Evolutionary conservation across 1,140 invertebrate genomes (phyloP).

Genomic region (Trissolcus basalis): DNA sequence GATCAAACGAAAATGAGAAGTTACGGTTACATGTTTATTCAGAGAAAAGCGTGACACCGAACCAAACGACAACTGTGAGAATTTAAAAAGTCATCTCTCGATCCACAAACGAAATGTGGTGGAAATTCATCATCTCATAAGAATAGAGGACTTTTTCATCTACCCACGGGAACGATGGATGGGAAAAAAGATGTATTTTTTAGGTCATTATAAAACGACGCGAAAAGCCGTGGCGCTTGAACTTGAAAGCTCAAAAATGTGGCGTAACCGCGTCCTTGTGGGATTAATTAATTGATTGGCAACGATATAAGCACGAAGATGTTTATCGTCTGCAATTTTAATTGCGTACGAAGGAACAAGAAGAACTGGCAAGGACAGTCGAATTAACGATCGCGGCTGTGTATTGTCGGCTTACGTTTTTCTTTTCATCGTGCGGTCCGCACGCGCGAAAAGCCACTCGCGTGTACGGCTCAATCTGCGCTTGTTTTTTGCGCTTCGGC

Average conservation of each 20-base stretch:
- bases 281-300: conserved; percentile 13
- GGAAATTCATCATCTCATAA: too few relatives aligned
- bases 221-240: background rate
- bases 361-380: conserved; percentile 7
- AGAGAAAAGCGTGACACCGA: conserved; percentile 10
- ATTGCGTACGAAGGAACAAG: conserved; percentile 11
- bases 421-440: conserved; percentile 49
- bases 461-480: conserved; percentile 56
- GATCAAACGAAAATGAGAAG: conserved; percentile 14
- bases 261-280: too few relatives aligned
- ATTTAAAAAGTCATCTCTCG: too few relatives aligned
- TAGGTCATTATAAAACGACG: background rate
- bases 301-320: background rate
- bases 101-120: too few relatives aligned
- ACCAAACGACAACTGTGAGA: conserved; percentile 1
- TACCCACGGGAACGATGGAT: too few relatives aligned
- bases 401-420: conserved; percentile 21
- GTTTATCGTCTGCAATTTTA: conserved; percentile 15
- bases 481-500: conserved; percentile 52
- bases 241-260: background rate
- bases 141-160: too few relatives aligned
- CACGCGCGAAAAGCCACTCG: conserved; percentile 54
- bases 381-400: conserved; percentile 13
- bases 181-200: too few relatives aligned
- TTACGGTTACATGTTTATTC: conserved; percentile 12